phyloP scores from a whole-genome alignment of 2,113 vertebrate genomes.

The Cardinalis cardinalis region DNA sequence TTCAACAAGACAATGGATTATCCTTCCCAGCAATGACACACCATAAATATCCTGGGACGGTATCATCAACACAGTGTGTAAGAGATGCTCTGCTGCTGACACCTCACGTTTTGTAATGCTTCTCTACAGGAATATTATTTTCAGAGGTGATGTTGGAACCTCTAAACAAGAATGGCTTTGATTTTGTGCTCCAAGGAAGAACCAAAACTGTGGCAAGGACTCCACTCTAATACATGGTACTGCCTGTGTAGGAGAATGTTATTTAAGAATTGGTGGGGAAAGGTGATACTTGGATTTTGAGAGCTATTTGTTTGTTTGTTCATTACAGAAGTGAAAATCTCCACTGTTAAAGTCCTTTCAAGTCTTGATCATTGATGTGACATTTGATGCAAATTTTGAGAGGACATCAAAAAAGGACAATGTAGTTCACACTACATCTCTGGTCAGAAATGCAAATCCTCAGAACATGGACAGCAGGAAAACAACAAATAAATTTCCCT shows the following conservation, averaged over 20 bases:
- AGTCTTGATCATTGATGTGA: not conserved
- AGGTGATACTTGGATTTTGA: not conserved
- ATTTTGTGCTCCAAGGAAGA: not conserved
- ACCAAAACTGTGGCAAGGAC: accelerated
- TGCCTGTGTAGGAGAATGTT: not conserved
- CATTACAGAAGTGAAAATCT: not conserved
- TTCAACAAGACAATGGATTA: not conserved
- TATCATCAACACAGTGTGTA: too few species aligned
- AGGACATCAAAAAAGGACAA: accelerated
- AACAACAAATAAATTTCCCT: too few species aligned
- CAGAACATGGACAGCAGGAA: accelerated
- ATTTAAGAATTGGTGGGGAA: not conserved
- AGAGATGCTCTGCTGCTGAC: not conserved
- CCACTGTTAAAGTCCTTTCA: too few species aligned
- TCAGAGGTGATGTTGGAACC: not conserved
- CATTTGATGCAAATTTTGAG: too few species aligned
- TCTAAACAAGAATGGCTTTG: not conserved
- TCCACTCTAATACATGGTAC: too few species aligned
- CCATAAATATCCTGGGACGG: accelerated
- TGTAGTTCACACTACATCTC: accelerated
- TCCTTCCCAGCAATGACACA: not conserved
- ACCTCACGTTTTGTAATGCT: not conserved
- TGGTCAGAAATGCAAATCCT: not conserved
- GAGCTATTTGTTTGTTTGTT: too few species aligned
- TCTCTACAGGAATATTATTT: accelerated